A percentile compares a stretch with the other conserved stretches of the same genome.
Evolutionary conservation across 2,113 vertebrate species (phyloP).

Genomic region (Pachyramphus minor): DNA sequence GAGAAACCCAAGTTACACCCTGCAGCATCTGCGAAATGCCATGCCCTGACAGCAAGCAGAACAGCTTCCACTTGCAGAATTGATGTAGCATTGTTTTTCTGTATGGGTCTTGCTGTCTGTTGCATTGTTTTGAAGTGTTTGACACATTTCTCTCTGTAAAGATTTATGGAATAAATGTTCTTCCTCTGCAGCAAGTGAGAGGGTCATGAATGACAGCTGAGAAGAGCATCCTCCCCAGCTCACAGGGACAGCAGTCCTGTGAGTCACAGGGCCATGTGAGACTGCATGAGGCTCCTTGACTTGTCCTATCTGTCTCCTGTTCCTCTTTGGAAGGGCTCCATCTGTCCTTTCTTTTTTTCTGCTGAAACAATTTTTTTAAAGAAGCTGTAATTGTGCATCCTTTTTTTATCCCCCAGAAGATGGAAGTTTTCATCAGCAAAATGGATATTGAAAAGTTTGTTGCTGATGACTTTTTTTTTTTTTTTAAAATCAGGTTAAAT

Average conservation of each 20-base stretch:
- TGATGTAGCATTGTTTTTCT: not conserved
- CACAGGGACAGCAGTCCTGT: not conserved
- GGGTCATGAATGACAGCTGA: not conserved
- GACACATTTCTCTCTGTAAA: not conserved
- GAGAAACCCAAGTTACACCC: not conserved
- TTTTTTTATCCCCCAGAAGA: not conserved
- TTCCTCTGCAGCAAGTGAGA: not conserved
- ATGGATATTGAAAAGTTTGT: not conserved
- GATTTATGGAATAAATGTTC: not conserved
- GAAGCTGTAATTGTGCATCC: not conserved
- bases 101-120: accelerated
- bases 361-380: not conserved
- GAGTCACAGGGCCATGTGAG: not conserved
- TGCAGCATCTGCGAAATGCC: not conserved
- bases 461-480: not conserved
- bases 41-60: not conserved
- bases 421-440: not conserved
- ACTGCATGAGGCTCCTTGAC: not conserved
- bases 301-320: not conserved
- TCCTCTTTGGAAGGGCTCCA: not conserved
- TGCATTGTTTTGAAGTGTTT: not conserved
- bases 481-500: not conserved
- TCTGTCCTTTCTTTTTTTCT: not conserved
- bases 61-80: not conserved
- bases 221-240: not conserved